Evolutionary conservation across 2,113 vertebrate genomes (phyloP).

Genomic region (Loxodonta africana): DNA sequence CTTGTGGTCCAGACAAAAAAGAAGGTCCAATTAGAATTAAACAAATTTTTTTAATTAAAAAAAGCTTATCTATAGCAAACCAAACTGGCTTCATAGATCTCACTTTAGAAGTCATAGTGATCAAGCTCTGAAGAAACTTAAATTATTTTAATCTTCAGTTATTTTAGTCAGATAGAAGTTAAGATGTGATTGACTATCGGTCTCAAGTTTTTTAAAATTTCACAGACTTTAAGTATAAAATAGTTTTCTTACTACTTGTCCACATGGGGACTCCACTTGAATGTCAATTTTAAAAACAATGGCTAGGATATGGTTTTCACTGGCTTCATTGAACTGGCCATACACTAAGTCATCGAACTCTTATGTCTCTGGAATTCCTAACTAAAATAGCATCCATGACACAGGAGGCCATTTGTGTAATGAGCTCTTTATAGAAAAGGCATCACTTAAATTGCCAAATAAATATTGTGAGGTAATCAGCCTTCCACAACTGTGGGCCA

Average conservation of each 20-base stretch:
- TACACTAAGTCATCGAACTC: constrained; percentile 69
- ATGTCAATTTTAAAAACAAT: background rate
- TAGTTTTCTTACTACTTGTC: constrained; percentile 13
- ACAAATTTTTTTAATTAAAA: background rate
- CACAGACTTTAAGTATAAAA: constrained; percentile 21
- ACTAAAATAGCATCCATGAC: constrained; percentile 25
- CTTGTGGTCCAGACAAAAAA: background rate
- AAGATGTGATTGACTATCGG: background rate
- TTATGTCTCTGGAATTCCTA: constrained; percentile 12
- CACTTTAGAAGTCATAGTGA: background rate
- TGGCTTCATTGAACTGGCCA: constrained; percentile 67
- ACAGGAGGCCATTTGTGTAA: background rate
- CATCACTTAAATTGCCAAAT: constrained; percentile 55
- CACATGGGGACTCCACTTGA: background rate
- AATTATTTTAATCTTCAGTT: background rate
- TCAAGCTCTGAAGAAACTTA: background rate
- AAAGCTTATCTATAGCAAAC: background rate
- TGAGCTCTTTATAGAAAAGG: constrained; percentile 57
- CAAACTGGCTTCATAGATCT: background rate
- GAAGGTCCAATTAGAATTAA: background rate
- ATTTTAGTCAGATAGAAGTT: background rate
- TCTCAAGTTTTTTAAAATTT: constrained; percentile 40
- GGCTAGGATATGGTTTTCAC: background rate
- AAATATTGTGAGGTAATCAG: constrained; percentile 52
- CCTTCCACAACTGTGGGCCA: constrained; percentile 30